Base-by-base conservation (phyloP, 2,888 invertebrate species). In the Orthosia cruda region DNA sequence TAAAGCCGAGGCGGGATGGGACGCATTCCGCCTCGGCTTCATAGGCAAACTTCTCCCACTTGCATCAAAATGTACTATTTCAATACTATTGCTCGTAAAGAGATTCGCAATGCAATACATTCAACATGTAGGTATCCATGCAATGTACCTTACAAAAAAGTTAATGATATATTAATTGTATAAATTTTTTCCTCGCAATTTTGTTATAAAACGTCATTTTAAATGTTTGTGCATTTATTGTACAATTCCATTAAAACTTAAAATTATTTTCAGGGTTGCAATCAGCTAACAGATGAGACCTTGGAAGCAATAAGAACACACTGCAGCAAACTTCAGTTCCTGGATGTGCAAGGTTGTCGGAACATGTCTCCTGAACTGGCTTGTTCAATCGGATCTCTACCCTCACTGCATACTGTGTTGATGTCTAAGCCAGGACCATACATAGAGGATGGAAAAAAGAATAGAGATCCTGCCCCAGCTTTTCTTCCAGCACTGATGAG, bases 291-390 rank as follows among this genome's bases (percentile, higher is more conserved):
- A 2, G 97, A 97, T 88, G 95, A 93, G 74, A 96, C 97, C 20
- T 91, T 98, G 49, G 94, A 96, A 75, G 95, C 97, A 20, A 94
- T 98, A 50, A 94, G 92, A 82, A 85, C 89, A 0, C 89, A 97
- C 87, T 97, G 97, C 87, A 91, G 94, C 74, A 95, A 96, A 77
- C 92, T 98, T 70, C 96, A 97, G 83, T 95, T 97, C 80, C 91
- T 98, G 71, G 97, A 98, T 88, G 96, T 97, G 13, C 97, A 97
- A 87, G 95, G 95, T 12, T 97, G 97, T 85, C 95, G 95, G 20
- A 94, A 94, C 65, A 96, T 97, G 84, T 94, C 97, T 11, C 93
- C 95, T 4, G 96, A 97, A 78, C 91, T 95, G 1, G 96, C 95
- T 3, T 95, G 95, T 81, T 88, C 94, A 0, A 93, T 97, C n/a